phyloP scores from a whole-genome alignment of 2,888 invertebrate species.

The Sesamia inferens region DNA sequence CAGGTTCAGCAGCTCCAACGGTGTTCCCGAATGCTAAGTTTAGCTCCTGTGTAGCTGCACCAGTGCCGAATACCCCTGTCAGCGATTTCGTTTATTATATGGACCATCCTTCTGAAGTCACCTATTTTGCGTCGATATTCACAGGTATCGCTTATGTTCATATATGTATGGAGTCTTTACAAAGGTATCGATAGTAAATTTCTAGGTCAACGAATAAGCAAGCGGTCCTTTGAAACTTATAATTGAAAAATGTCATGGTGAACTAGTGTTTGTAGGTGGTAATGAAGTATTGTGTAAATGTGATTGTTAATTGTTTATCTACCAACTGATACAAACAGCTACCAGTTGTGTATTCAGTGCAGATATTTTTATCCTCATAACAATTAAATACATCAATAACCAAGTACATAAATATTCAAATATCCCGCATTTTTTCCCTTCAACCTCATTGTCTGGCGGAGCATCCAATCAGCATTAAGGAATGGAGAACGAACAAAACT shows the following conservation, averaged over 20 bases:
- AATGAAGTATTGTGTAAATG: conserved; percentile 6
- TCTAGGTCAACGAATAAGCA: conserved; percentile 22
- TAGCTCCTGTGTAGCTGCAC: too few species aligned
- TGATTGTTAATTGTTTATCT: not conserved
- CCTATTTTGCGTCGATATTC: not conserved
- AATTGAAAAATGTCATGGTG: conserved; percentile 22
- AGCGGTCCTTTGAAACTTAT: not conserved
- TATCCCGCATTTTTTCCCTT: too few species aligned
- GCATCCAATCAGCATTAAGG: too few species aligned
- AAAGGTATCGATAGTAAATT: conserved; percentile 13
- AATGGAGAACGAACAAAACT: too few species aligned
- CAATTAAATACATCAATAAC: too few species aligned
- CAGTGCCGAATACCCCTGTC: too few species aligned
- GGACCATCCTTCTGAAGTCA: not conserved
- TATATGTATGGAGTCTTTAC: conserved; percentile 4
- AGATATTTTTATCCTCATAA: not conserved
- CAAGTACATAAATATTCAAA: too few species aligned
- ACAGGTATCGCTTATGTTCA: conserved; percentile 8
- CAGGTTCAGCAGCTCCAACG: too few species aligned
- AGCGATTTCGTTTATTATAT: not conserved
- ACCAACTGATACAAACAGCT: not conserved
- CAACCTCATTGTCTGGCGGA: too few species aligned
- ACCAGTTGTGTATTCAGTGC: not conserved
- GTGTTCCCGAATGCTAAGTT: too few species aligned
- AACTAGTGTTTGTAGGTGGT: conserved; percentile 11